These are phyloP conservation scores for Reticulitermes speratus DNA, from an alignment of 1,140 invertebrate genomes.

Conservation along the genomic window DNA sequence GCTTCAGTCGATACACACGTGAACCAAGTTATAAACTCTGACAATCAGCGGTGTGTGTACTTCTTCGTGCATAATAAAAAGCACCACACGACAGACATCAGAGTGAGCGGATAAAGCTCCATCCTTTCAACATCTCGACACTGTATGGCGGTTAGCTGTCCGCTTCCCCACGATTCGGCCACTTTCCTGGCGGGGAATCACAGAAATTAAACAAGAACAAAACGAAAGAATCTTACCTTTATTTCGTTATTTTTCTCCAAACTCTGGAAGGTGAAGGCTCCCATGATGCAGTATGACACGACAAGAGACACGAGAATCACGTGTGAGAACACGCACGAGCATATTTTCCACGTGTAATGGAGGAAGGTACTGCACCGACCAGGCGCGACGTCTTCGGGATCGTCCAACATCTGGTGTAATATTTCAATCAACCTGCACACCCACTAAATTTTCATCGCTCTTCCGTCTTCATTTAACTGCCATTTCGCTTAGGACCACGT, in stretches of 20 bases:
- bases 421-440: not conserved
- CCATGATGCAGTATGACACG: conserved; percentile 84
- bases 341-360: conserved; percentile 70
- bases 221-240: conserved; percentile 53
- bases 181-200: no score
- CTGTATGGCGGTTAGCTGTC: no score
- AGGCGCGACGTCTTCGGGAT: not conserved
- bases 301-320: conserved; percentile 83
- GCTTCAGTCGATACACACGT: no score
- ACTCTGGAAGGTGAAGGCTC: conserved; percentile 80
- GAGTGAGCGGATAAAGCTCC: no score
- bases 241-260: conserved; percentile 75
- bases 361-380: conserved; percentile 53
- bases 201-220: no score
- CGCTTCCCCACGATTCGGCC: no score
- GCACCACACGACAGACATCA: no score
- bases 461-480: not conserved
- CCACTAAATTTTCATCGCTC: not conserved
- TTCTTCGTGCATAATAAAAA: no score
- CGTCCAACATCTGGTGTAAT: conserved; percentile 18
- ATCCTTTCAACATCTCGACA: no score
- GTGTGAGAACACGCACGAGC: conserved; percentile 84
- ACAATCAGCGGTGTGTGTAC: no score
- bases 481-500: not conserved
- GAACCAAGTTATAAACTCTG: no score